A percentile compares a stretch with the other conserved stretches of the same genome.
Evolutionary conservation across 2,113 vertebrate genomes (phyloP).

Genomic region (Marcusenius ussheri): DNA sequence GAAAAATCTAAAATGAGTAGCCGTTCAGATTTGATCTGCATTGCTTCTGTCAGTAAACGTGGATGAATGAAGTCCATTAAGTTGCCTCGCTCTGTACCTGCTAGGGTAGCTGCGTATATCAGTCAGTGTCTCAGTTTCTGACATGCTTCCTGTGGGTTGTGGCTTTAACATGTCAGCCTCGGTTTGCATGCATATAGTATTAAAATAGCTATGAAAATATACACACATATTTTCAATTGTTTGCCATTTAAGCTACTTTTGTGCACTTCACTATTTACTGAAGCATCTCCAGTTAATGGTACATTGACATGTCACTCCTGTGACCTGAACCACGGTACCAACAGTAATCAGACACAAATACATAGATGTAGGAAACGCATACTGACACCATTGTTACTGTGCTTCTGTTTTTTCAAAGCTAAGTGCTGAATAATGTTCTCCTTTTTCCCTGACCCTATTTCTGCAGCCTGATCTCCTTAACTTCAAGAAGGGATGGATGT

Average conservation of each 20-base stretch:
- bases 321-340: neutral
- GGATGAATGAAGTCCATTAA: neutral
- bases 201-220: neutral
- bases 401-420: neutral
- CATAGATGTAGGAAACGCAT: neutral
- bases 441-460: neutral
- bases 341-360: neutral
- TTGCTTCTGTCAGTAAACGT: neutral
- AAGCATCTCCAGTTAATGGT: neutral
- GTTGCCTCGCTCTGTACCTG: neutral
- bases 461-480: slow-evolving; percentile 41
- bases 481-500: slow-evolving; percentile 64
- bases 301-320: neutral
- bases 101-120: neutral
- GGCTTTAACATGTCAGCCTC: neutral
- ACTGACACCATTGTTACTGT: neutral
- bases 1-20: neutral
- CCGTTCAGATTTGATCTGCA: neutral
- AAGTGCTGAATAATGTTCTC: neutral
- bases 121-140: neutral
- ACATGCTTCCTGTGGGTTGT: neutral
- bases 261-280: neutral
- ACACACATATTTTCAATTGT: neutral
- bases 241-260: neutral
- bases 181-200: neutral